Conservation (phyloP, 1,140 invertebrate genomes). For the Oscheius sp. region DNA sequence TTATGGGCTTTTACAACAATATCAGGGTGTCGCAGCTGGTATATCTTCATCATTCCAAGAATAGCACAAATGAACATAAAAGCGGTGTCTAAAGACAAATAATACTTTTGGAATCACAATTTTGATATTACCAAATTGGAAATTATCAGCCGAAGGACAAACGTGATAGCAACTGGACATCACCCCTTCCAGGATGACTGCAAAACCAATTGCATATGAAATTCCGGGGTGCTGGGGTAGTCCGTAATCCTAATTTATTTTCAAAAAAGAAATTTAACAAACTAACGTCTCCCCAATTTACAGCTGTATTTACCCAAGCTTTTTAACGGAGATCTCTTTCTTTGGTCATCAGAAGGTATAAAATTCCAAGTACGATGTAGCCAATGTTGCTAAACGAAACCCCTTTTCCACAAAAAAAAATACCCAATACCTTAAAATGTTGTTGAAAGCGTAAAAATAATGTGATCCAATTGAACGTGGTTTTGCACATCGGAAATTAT, state of each 20-base stretch:
- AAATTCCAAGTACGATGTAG: slow-evolving; percentile 75
- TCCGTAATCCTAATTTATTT: slow-evolving; percentile 66
- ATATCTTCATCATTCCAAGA: slow-evolving; percentile 83
- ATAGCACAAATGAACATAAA: slow-evolving; percentile 88
- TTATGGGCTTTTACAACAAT: slow-evolving; percentile 81
- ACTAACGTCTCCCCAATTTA: slow-evolving; percentile 1
- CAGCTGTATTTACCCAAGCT: background rate
- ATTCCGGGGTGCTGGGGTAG: slow-evolving; percentile 84
- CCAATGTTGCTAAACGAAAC: slow-evolving; percentile 81
- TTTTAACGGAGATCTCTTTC: slow-evolving; percentile 9
- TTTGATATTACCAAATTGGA: slow-evolving; percentile 80
- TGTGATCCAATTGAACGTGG: slow-evolving; percentile 71
- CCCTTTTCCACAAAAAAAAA: no score
- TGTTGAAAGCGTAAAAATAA: no score
- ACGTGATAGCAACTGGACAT: slow-evolving; percentile 82
- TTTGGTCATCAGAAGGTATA: slow-evolving; percentile 65
- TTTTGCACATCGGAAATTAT: slow-evolving; percentile 84
- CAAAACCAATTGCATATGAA: slow-evolving; percentile 82
- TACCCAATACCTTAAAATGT: slow-evolving; percentile 40
- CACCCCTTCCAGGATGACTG: slow-evolving; percentile 81
- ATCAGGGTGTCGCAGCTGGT: slow-evolving; percentile 83
- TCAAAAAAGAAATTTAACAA: no score
- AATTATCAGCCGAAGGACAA: slow-evolving; percentile 82
- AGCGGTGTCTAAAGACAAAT: slow-evolving; percentile 77
- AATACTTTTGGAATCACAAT: no score